Percentiles rank a stretch among this genome's conserved stretches.
These are phyloP conservation scores for Herpailurus yagouaroundi DNA, from an alignment of 2,113 vertebrate species.

Conservation along the genomic window DNA sequence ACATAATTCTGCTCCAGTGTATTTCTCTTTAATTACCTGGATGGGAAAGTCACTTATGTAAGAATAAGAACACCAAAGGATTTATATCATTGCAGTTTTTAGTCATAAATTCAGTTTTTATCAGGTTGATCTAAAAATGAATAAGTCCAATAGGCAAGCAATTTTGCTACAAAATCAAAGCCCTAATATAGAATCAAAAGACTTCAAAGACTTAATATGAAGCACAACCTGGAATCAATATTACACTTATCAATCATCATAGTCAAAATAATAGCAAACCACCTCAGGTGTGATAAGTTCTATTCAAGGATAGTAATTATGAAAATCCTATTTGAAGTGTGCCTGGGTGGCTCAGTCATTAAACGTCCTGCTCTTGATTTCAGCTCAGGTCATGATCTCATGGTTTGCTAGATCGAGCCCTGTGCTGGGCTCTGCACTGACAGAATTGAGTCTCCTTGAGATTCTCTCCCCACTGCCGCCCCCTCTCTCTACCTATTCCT, in stretches of 20 bases:
- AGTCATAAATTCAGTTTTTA: neutral
- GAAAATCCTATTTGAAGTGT: neutral
- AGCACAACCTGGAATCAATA: neutral
- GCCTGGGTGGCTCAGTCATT: too few relatives aligned
- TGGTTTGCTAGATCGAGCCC: too few relatives aligned
- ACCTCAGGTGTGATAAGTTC: neutral
- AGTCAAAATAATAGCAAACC: neutral
- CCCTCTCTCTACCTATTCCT: too few relatives aligned
- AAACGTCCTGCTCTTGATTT: too few relatives aligned
- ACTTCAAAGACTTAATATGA: neutral
- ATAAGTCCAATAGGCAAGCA: neutral
- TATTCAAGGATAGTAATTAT: neutral
- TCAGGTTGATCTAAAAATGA: neutral
- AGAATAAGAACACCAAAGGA: conserved; percentile 2
- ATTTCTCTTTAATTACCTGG: neutral
- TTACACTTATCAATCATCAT: neutral
- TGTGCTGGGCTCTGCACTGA: too few relatives aligned
- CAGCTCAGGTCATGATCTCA: too few relatives aligned
- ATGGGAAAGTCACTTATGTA: neutral
- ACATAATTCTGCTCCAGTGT: neutral
- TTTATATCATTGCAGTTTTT: neutral
- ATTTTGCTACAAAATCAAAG: neutral
- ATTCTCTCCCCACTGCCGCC: too few relatives aligned
- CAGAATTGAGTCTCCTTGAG: too few relatives aligned
- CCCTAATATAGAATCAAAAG: neutral